Conservation (phyloP, 2,888 invertebrate species). For the Torymus texanus region DNA sequence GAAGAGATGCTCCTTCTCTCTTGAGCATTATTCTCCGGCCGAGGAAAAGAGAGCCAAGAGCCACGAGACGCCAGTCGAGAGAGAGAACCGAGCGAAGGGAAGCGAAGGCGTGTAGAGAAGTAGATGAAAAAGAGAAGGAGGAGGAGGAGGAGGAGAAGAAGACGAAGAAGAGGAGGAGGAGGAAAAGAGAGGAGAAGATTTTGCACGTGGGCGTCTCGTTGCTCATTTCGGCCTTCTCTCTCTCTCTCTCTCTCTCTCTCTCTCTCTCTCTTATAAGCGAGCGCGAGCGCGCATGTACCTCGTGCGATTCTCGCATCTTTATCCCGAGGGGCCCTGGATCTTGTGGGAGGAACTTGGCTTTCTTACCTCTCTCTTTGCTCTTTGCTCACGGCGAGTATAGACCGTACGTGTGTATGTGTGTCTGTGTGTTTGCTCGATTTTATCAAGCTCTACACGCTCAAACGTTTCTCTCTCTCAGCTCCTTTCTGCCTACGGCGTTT, state of each 20-base stretch:
- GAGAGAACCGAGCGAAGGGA: background rate
- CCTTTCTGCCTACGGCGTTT: background rate
- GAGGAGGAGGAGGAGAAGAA: slow-evolving; percentile 58
- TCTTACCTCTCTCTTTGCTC: slow-evolving; percentile 23
- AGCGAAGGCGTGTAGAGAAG: slow-evolving; percentile 46
- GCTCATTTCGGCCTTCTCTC: slow-evolving; percentile 39
- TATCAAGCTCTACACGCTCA: slow-evolving; percentile 18
- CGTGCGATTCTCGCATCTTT: slow-evolving; percentile 47
- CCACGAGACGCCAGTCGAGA: background rate
- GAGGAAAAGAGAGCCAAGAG: slow-evolving; percentile 1
- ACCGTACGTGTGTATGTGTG: too few species aligned
- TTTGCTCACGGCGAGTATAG: too few species aligned
- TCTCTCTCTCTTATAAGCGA: slow-evolving; percentile 28
- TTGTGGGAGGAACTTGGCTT: slow-evolving; percentile 47
- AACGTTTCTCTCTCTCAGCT: background rate
- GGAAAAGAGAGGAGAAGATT: slow-evolving; percentile 45
- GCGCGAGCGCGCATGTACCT: slow-evolving; percentile 23
- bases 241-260: background rate
- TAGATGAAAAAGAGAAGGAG: slow-evolving; percentile 54
- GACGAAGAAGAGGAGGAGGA: slow-evolving; percentile 30
- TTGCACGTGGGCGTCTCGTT: slow-evolving; percentile 53
- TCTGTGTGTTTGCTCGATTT: slow-evolving; percentile 47
- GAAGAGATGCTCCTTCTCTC: slow-evolving; percentile 61
- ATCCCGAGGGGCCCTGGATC: slow-evolving; percentile 47
- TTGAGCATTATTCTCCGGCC: slow-evolving; percentile 30